Conservation (phyloP, 1,140 invertebrate genomes). For the Drosophila pandora region DNA sequence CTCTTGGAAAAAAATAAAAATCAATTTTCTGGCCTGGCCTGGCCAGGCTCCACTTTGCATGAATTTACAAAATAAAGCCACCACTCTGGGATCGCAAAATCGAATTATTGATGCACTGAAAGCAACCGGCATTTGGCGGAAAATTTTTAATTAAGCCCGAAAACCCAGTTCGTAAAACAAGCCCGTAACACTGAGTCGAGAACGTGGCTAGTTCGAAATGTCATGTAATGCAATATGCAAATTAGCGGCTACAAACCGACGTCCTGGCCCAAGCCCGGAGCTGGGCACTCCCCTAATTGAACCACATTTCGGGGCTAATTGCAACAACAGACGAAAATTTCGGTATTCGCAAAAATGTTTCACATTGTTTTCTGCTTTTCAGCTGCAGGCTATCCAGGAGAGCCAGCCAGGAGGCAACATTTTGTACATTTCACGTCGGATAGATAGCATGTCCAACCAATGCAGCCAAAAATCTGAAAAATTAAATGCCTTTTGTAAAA, state of each 20-base stretch:
- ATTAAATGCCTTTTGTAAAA: constrained; percentile 10
- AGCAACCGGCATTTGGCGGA: constrained; percentile 9
- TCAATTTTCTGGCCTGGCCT: constrained; percentile 1
- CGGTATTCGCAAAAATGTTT: constrained; percentile 18
- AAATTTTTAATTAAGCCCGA: constrained; percentile 46
- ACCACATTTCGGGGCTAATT: constrained; percentile 48
- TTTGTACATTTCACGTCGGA: constrained; percentile 34
- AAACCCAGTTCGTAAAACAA: constrained; percentile 6
- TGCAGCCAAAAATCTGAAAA: constrained; percentile 8
- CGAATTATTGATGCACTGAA: constrained; percentile 31
- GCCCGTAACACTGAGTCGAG: constrained; percentile 10
- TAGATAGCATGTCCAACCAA: constrained; percentile 13
- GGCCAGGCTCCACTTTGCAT: not conserved
- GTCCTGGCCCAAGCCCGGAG: constrained; percentile 13
- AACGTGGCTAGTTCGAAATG: constrained; percentile 29
- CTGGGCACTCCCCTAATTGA: constrained; percentile 43
- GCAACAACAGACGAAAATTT: constrained; percentile 37
- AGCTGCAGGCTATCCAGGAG: constrained; percentile 8
- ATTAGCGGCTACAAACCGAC: constrained; percentile 38
- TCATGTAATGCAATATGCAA: constrained; percentile 56
- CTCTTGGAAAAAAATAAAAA: not conserved
- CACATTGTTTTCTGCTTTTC: constrained; percentile 7
- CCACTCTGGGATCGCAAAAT: constrained; percentile 14
- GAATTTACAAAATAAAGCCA: constrained; percentile 17
- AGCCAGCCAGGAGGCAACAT: constrained; percentile 5